A percentile compares a stretch with the other conserved stretches of the same genome.
These are phyloP conservation scores for Morus bassanus DNA, from an alignment of 2,797 vertebrate species.

Conservation along the genomic window DNA sequence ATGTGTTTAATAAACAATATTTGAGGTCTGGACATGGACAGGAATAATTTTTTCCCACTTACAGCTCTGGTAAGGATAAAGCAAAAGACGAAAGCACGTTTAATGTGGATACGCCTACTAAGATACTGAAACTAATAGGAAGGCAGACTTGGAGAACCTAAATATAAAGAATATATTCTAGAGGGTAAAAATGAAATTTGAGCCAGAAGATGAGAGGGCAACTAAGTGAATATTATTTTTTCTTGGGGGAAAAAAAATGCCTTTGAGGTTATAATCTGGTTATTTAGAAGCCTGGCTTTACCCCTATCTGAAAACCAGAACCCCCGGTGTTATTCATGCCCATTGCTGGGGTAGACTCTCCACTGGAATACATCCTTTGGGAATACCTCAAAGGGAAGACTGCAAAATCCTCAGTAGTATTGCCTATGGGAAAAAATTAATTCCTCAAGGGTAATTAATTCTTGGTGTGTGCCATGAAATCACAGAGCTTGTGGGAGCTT, in stretches of 20 bases:
- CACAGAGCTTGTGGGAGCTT: background rate
- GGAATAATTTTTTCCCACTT: background rate
- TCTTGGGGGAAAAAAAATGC: background rate
- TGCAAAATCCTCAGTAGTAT: background rate
- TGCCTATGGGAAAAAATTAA: background rate
- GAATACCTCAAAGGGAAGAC: background rate
- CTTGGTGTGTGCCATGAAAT: background rate
- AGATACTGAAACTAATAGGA: background rate
- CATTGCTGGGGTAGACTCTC: background rate
- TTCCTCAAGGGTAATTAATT: background rate
- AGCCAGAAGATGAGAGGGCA: background rate
- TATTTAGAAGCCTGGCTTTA: background rate
- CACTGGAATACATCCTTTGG: background rate
- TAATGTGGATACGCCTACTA: background rate
- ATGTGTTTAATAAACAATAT: background rate
- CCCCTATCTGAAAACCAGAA: background rate
- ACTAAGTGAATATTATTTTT: background rate
- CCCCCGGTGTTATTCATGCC: background rate
- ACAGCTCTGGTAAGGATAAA: background rate
- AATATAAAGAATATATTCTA: background rate
- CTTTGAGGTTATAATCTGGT: background rate
- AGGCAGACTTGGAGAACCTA: background rate
- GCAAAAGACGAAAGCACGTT: background rate
- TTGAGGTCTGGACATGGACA: background rate
- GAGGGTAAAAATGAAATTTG: background rate